phyloP scores from a whole-genome alignment of 2,113 vertebrate species.

The Zingel zingel region DNA sequence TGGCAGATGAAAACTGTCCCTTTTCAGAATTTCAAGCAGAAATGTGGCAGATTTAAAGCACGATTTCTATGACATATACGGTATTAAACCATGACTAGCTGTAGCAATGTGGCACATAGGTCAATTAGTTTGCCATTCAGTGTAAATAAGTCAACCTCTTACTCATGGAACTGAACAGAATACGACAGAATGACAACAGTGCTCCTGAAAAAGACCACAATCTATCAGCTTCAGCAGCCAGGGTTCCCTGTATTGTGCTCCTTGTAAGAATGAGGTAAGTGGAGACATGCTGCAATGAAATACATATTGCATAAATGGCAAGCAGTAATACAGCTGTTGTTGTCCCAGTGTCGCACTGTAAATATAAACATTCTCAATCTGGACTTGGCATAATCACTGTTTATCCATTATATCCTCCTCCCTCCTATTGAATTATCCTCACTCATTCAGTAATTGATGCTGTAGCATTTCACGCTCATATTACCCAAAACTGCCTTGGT shows the following conservation, averaged over 20 bases:
- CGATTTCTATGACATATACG: slow-evolving; percentile 12
- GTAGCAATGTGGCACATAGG: slow-evolving; percentile 16
- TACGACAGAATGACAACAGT: neutral
- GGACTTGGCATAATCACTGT: slow-evolving; percentile 73
- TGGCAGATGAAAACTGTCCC: slow-evolving; percentile 70
- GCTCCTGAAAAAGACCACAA: slow-evolving; percentile 3
- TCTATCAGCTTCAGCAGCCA: slow-evolving; percentile 8
- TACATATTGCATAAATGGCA: slow-evolving; percentile 68
- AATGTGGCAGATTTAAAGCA: slow-evolving; percentile 34
- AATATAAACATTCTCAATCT: slow-evolving; percentile 77
- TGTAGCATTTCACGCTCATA: slow-evolving; percentile 70
- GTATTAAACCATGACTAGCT: slow-evolving; percentile 28
- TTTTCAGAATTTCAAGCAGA: slow-evolving; percentile 52
- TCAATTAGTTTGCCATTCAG: slow-evolving; percentile 48
- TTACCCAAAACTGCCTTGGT: slow-evolving; percentile 73
- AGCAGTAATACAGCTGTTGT: slow-evolving; percentile 76
- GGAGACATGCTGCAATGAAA: slow-evolving; percentile 42
- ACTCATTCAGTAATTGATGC: slow-evolving; percentile 80
- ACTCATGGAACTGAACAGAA: slow-evolving; percentile 10
- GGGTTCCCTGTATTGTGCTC: slow-evolving; percentile 28
- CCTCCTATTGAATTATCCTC: slow-evolving; percentile 67
- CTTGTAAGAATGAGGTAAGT: slow-evolving; percentile 43
- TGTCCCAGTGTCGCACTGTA: slow-evolving; percentile 71
- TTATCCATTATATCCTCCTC: slow-evolving; percentile 70
- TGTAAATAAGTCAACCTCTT: slow-evolving; percentile 42